phyloP scores from a whole-genome alignment of 2,797 vertebrate genomes.

The Otolemur crassicaudatus region DNA sequence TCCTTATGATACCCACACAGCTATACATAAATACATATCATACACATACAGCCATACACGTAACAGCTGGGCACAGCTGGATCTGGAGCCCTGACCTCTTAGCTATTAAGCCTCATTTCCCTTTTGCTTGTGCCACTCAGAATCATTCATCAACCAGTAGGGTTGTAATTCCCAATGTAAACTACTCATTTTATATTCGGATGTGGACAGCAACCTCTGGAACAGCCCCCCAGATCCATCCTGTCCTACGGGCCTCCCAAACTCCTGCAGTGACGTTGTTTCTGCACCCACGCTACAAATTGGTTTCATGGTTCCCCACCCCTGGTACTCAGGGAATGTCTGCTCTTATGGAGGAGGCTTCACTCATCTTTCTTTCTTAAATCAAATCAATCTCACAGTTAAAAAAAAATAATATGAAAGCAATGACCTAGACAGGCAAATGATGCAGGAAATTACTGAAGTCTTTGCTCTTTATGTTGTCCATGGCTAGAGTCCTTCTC shows the following conservation, averaged over 20 bases:
- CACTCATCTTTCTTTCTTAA: background rate
- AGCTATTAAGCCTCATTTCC: background rate
- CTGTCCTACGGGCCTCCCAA: too few species aligned
- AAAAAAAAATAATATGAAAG: background rate
- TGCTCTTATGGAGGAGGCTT: background rate
- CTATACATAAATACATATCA: background rate
- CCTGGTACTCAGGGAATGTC: background rate
- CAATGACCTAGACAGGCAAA: background rate
- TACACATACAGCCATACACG: background rate
- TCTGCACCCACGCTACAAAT: background rate
- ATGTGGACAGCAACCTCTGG: background rate
- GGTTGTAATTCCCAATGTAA: background rate
- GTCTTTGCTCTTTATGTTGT: background rate
- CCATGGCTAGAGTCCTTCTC: background rate
- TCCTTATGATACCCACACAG: background rate
- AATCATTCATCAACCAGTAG: background rate
- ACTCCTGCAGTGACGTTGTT: background rate
- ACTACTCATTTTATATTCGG: conserved; percentile 15
- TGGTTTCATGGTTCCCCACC: background rate
- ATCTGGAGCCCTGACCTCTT: background rate
- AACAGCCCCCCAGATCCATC: background rate
- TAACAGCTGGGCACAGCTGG: background rate
- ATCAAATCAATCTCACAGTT: background rate
- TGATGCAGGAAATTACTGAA: background rate
- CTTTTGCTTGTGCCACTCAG: background rate